Base-by-base conservation (phyloP, 2,888 invertebrate species). In the Apocheima hispidaria region DNA sequence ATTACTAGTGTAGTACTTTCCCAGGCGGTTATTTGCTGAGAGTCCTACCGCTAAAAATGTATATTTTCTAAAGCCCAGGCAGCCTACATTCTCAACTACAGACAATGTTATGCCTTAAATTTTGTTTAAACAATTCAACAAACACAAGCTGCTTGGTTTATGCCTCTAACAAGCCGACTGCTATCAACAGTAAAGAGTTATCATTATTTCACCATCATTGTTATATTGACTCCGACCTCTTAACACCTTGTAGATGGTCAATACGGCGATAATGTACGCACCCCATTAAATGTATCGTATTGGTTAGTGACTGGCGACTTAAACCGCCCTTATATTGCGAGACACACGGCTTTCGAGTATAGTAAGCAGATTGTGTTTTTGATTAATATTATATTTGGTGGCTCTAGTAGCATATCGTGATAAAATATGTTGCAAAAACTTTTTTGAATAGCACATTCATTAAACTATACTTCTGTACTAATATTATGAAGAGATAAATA, bases 191-290 rank as follows among this genome's bases (percentile, higher is more conserved):
- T 30, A 54, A 60, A 50, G 54, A 60, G 54, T 43, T 43, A 43
- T 28, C 49, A 60, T 52, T 50, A 38, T 50, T 50, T 50, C 35
- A 50, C 35, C 21, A 51, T 51, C 55, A 56, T 61, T 61, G 61
- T 52, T 59, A 73, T 38, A 55, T 36, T 36, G 10, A 48, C 21
- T 44, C 23, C 23, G 68, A 71, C 73, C 75, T 77, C 72, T 73
- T 83, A 82, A 82, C 91, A 92, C 91, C 91, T 91, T 91, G 88
- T 83, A 81, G 77, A 87, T 71, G 78, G 89, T 90, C 89, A 90
- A 89, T 89, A 90, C 81, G 78, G 72, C 38, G 82, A 90, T 90
- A 87, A 85, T 86, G 79, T 79, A 76, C 71, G 77, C 70, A 78
- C 86, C 87, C 88, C 74, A 87, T 87, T 87, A 84, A 71, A 77